Conservation (phyloP, 1,140 invertebrate species). For the Lasioglossum albipes region DNA sequence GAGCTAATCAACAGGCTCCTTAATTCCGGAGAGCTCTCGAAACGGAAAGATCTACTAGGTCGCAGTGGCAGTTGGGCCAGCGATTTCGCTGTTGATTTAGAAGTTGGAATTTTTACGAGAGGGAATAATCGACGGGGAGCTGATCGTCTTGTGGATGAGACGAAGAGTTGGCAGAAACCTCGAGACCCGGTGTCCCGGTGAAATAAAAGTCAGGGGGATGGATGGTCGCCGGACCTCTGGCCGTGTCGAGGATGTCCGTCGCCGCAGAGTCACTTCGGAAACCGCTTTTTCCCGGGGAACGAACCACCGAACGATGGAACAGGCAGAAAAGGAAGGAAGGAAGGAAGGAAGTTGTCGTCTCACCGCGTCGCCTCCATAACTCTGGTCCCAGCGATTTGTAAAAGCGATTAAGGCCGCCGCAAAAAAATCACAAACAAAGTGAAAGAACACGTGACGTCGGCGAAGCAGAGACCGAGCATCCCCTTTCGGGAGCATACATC, state of each 20-base stretch:
- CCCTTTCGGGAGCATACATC: conserved; percentile 55
- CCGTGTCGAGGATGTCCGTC: neutral
- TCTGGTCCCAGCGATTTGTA: conserved; percentile 48
- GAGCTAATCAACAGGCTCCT: no score
- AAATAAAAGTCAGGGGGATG: neutral
- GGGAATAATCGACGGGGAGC: no score
- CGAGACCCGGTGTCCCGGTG: neutral
- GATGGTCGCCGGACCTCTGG: neutral
- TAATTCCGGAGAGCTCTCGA: no score
- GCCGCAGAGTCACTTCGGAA: neutral
- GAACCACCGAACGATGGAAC: no score
- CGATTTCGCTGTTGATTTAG: no score
- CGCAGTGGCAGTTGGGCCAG: no score
- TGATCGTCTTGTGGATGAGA: neutral
- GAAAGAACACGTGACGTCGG: conserved; percentile 57
- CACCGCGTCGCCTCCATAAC: conserved; percentile 10
- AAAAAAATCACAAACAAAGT: conserved; percentile 62
- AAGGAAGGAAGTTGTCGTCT: neutral
- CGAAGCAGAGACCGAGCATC: neutral
- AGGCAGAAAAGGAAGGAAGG: no score
- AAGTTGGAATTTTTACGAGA: no score
- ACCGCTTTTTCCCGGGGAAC: conserved; percentile 1
- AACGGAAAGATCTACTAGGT: no score
- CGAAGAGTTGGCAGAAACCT: neutral
- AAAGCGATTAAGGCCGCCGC: conserved; percentile 61